Conservation (phyloP, 2,888 invertebrate genomes). For the Clostera curtula region DNA sequence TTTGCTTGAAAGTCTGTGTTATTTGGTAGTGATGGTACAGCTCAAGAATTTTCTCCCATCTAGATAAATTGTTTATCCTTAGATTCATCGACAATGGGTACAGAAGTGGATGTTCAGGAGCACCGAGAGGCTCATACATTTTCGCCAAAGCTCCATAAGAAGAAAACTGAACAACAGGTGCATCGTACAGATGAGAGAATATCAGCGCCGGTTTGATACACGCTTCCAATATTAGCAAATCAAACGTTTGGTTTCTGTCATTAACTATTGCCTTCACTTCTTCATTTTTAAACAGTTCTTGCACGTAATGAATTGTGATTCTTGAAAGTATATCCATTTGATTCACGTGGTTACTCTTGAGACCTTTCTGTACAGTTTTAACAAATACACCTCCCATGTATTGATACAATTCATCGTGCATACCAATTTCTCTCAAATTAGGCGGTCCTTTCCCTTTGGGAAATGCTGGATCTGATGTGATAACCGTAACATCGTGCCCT, state of each 20-base stretch:
- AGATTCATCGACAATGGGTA: constrained; percentile 17
- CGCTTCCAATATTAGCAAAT: constrained; percentile 31
- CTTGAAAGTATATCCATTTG: too few relatives aligned
- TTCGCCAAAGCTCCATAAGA: constrained; percentile 20
- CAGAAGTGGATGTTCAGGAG: constrained; percentile 26
- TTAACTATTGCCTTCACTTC: not conserved
- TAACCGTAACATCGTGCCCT: constrained; percentile 41
- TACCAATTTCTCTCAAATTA: constrained; percentile 39
- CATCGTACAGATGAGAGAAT: constrained; percentile 26
- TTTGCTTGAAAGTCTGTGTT: too few relatives aligned
- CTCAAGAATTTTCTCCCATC: constrained; percentile 15
- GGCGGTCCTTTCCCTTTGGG: constrained; percentile 13
- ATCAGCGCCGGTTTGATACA: constrained; percentile 13
- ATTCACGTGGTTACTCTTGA: not conserved
- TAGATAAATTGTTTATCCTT: constrained; percentile 10
- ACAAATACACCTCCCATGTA: constrained; percentile 1
- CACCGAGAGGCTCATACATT: constrained; percentile 22
- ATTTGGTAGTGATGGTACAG: constrained; percentile 8
- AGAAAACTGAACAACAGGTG: constrained; percentile 30
- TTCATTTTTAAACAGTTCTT: not conserved
- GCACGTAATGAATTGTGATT: too few relatives aligned
- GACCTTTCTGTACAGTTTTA: too few relatives aligned
- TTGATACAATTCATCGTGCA: constrained; percentile 23
- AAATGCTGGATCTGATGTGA: constrained; percentile 34
- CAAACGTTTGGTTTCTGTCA: constrained; percentile 15